Evolutionary conservation across 2,888 invertebrate genomes (phyloP).

Genomic region (Tiphia femorata): DNA sequence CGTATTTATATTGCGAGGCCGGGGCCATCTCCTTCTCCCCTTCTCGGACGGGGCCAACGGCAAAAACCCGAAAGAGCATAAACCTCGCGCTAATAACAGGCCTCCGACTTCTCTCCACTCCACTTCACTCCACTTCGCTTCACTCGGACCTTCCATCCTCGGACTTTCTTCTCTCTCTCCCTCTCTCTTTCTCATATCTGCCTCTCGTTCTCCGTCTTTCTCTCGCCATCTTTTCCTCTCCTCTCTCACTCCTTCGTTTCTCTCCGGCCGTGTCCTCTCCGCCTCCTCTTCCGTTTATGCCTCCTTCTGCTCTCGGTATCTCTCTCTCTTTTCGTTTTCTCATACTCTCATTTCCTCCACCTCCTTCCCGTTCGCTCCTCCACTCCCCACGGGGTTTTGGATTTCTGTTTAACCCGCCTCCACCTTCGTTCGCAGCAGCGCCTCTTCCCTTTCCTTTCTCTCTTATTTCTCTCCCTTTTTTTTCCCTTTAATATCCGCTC

Average conservation of each 20-base stretch:
- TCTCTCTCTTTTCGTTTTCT: slow-evolving; percentile 3
- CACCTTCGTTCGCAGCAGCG: slow-evolving; percentile 7
- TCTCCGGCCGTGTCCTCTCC: background rate
- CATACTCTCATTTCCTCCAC: background rate
- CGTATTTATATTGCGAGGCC: slow-evolving; percentile 68
- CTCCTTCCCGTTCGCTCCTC: slow-evolving; percentile 2
- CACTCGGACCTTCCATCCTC: slow-evolving; percentile 43
- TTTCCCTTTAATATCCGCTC: slow-evolving; percentile 47
- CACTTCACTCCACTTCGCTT: slow-evolving; percentile 59
- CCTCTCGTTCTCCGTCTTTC: slow-evolving; percentile 11
- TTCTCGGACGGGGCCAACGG: slow-evolving; percentile 53
- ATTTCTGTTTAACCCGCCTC: slow-evolving; percentile 15
- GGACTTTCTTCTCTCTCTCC: slow-evolving; percentile 18
- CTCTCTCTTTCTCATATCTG: slow-evolving; percentile 16
- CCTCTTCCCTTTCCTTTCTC: slow-evolving; percentile 2
- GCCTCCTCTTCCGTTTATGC: slow-evolving; percentile 3
- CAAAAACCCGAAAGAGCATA: slow-evolving; percentile 68
- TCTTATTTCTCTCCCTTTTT: slow-evolving; percentile 23
- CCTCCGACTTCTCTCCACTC: slow-evolving; percentile 60
- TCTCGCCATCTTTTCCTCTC: slow-evolving; percentile 2
- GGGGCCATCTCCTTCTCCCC: slow-evolving; percentile 47
- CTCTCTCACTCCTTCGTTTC: slow-evolving; percentile 7
- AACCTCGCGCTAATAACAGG: slow-evolving; percentile 68
- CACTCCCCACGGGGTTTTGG: slow-evolving; percentile 8
- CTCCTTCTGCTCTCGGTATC: background rate